These are phyloP conservation scores for Tenebrosternarchus preto DNA, from an alignment of 2,113 vertebrate genomes.

Conservation along the genomic window DNA sequence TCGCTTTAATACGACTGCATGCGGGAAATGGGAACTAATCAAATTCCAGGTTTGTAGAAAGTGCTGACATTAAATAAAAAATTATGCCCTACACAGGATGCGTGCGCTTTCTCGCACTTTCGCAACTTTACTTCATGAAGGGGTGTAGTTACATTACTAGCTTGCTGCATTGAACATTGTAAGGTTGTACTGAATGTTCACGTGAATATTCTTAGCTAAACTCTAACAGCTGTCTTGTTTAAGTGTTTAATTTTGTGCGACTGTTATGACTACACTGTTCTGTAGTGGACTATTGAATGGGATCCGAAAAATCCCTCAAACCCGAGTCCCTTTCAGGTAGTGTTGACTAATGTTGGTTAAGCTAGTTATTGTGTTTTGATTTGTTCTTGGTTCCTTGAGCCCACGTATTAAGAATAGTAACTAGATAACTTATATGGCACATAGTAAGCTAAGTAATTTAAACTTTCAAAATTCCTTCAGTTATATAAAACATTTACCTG, in stretches of 20 bases:
- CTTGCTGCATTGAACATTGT: no score
- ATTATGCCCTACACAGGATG: no score
- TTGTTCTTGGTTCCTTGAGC: no score
- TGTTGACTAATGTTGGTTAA: no score
- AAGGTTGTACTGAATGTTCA: not conserved
- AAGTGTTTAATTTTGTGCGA: not conserved
- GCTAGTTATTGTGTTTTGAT: no score
- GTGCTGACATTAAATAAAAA: constrained; percentile 10
- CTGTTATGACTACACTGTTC: not conserved
- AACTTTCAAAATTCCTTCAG: not conserved
- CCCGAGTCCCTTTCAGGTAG: not conserved
- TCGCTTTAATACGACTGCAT: not conserved
- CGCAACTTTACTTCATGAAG: constrained; percentile 17
- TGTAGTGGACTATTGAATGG: not conserved
- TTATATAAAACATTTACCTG: not conserved
- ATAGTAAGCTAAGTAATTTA: not conserved
- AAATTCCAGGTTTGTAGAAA: constrained; percentile 18
- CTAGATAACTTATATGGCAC: no score
- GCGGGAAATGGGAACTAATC: not conserved
- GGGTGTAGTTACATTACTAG: no score
- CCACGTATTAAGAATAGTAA: not conserved
- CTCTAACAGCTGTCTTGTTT: not conserved
- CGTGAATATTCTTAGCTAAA: not conserved
- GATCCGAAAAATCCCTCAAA: not conserved
- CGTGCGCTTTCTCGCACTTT: constrained; percentile 45